Conservation (phyloP, 2,888 invertebrate species). For the Myopa testacea region DNA sequence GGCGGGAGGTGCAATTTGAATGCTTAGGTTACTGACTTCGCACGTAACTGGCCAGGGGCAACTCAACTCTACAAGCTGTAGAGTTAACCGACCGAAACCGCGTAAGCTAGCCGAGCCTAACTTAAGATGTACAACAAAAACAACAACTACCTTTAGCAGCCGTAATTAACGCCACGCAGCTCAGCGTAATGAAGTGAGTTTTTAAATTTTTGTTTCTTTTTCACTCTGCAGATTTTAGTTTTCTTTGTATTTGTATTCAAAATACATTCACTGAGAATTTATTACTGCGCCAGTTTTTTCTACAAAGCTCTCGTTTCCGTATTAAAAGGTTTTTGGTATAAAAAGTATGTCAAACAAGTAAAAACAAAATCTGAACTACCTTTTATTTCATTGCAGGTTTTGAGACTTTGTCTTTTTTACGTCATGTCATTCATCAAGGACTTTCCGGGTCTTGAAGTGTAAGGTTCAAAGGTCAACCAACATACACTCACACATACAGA, state of each 20-base stretch:
- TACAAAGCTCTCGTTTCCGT: too few species aligned
- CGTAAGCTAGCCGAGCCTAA: background rate
- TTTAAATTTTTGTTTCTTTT: background rate
- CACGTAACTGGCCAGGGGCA: background rate
- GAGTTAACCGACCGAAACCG: background rate
- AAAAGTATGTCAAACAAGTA: too few species aligned
- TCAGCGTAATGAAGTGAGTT: background rate
- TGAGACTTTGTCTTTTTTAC: too few species aligned
- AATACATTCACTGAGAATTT: too few species aligned
- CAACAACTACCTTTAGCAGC: background rate
- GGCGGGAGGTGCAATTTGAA: background rate
- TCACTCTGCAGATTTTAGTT: background rate
- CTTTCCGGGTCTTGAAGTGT: too few species aligned
- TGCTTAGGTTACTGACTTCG: background rate
- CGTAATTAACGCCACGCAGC: constrained; percentile 8
- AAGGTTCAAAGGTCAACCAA: too few species aligned
- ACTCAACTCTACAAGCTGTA: background rate
- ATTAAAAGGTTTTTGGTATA: too few species aligned
- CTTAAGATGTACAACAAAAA: background rate
- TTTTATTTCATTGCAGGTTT: too few species aligned
- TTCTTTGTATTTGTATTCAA: background rate
- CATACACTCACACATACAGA: too few species aligned
- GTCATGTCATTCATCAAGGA: too few species aligned
- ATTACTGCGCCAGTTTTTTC: too few species aligned
- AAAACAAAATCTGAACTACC: too few species aligned